Evolutionary conservation across 2,797 vertebrate species (phyloP), one percentile per base, ranked within the genome.

Genomic region (Scomberomorus guttatus): DNA sequence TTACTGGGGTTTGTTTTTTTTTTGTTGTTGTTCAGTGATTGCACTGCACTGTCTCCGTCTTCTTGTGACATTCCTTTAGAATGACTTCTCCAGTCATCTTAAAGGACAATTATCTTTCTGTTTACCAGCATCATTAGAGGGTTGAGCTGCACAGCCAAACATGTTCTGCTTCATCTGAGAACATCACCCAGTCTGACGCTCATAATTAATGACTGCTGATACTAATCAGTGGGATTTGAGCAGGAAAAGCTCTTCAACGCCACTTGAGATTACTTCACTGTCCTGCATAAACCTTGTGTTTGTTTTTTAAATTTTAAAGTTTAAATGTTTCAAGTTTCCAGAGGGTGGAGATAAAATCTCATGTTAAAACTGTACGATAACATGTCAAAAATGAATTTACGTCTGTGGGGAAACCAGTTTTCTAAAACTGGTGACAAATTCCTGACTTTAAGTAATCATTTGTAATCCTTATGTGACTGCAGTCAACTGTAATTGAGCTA

Each of bases 31-130:
- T 89, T 90, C 51, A 57, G 73, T 77, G 74, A 72, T 71, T 22
- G 4, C 71, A 69, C 72, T 71, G 76, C 68, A 74, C 56, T 64
- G 46, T 79, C 82, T 81, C 75, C 73, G 84, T 84, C 73, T 90
- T 65, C 68, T 71, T 25, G 79, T 82, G 76, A 83, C 85, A 85
- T 75, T 93, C 72, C 75, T 90, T 86, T 75, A 86, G 75, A 93
- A 94, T 94, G 94, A 95, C 95, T 94, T 94, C 92, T 76, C 84
- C 91, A 93, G 92, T 95, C 93, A 93, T 93, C 93, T 93, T 94
- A 95, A 94, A 95, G 95, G 95, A 93, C 94, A 96, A 96, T 96
- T 95, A 95, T 95, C 92, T 93, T 93, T 94, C 92, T 95, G 95
- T 96, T 96, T 95, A 95, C 94, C 80, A 91, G 93, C 92, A 91